These are phyloP conservation scores for Conger conger DNA, from an alignment of 2,113 vertebrate species.

Conservation along the genomic window DNA sequence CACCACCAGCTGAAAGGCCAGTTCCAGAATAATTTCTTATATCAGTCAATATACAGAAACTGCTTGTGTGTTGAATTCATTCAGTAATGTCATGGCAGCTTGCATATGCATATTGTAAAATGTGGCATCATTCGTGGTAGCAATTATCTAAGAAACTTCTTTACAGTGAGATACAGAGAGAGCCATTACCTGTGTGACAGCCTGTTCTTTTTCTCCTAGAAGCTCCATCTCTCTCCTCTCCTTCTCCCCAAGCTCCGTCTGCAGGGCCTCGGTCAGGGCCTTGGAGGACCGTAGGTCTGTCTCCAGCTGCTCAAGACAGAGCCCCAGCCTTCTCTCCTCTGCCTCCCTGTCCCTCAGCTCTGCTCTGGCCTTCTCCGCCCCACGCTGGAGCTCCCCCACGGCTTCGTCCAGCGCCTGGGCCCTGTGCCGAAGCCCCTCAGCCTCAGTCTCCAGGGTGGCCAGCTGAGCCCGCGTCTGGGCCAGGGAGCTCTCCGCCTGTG, in stretches of 20 bases:
- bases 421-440: slow-evolving; percentile 65
- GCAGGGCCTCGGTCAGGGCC: slow-evolving; percentile 74
- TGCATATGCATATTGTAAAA: too few species aligned
- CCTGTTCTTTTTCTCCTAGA: slow-evolving; percentile 84
- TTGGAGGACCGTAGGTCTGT: slow-evolving; percentile 83
- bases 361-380: slow-evolving; percentile 60
- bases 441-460: slow-evolving; percentile 66
- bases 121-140: too few species aligned
- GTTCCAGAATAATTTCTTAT: too few species aligned
- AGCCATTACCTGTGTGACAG: slow-evolving; percentile 68
- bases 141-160: too few species aligned
- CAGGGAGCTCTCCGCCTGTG: slow-evolving; percentile 62
- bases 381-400: slow-evolving; percentile 65
- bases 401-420: slow-evolving; percentile 71
- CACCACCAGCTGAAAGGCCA: too few species aligned
- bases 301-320: slow-evolving; percentile 82
- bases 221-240: slow-evolving; percentile 83
- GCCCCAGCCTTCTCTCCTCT: slow-evolving; percentile 73
- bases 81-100: background rate
- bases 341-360: slow-evolving; percentile 73
- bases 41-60: too few species aligned
- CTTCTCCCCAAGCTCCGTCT: slow-evolving; percentile 77
- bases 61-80: background rate
- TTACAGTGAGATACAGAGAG: too few species aligned
- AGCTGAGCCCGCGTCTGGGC: slow-evolving; percentile 57